A percentile compares a stretch with the other conserved stretches of the same genome.
phyloP scores from a whole-genome alignment of 2,797 vertebrate species.

The Gymnopithys bicolor region DNA sequence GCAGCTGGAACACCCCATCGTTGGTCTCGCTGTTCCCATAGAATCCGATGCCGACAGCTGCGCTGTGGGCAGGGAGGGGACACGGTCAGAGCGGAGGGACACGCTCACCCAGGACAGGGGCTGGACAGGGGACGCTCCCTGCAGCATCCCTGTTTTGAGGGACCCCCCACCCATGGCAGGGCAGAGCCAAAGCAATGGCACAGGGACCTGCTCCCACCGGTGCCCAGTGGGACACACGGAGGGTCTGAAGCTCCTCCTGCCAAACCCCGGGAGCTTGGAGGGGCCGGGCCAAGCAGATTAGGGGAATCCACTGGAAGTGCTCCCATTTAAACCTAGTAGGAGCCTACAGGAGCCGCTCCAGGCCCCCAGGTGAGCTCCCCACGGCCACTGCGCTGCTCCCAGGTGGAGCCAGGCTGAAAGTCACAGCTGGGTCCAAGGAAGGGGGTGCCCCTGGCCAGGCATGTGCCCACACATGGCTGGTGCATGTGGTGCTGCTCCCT shows the following conservation, averaged over 20 bases:
- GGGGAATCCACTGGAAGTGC: neutral
- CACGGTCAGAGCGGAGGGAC: neutral
- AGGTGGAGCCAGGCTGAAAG: fast-evolving
- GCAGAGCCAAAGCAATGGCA: neutral
- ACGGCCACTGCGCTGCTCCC: fast-evolving
- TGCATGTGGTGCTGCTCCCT: fast-evolving
- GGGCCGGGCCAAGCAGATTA: neutral
- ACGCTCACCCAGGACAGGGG: fast-evolving
- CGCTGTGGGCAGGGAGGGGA: conserved; percentile 71
- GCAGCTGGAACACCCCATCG: conserved; percentile 92
- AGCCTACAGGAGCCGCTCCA: fast-evolving
- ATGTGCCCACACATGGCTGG: fast-evolving
- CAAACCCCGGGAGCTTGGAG: neutral
- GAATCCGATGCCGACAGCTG: conserved; percentile 92
- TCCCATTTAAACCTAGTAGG: neutral
- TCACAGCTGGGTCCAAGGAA: fast-evolving
- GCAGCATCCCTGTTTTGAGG: fast-evolving
- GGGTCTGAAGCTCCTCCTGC: neutral
- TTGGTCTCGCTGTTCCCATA: conserved; percentile 98
- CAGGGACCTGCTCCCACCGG: fast-evolving
- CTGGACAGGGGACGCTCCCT: neutral
- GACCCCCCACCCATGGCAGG: fast-evolving
- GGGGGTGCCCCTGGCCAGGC: neutral
- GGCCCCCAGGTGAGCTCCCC: fast-evolving
- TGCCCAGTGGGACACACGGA: fast-evolving